Base-by-base conservation (phyloP, 2,113 vertebrate genomes). In the Saccopteryx leptura region DNA sequence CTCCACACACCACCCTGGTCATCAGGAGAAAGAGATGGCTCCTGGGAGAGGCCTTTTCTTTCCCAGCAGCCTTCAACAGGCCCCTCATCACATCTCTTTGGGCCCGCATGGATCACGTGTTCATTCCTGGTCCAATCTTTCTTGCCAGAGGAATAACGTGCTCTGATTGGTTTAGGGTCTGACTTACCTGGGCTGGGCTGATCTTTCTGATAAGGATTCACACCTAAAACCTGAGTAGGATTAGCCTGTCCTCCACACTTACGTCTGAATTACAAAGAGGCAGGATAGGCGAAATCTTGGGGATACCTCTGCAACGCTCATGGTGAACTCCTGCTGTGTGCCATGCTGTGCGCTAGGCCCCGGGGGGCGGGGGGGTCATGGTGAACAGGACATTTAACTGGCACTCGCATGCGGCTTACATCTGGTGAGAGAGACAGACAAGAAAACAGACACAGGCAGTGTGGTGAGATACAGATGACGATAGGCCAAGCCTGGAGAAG, bases 381-480 rank as follows among this genome's bases (percentile, higher is more conserved):
- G 26, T 14, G n/a, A 65, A 23, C 11, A 11, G 88, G 74, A 48
- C 5, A 4, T 26, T 26, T n/a, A 33, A 28, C 33, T 52, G 39
- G 52, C 0, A 11, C 50, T 10, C 28, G 12, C 21, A 15, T 0
- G 66, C n/a, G 7, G 24, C 65, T 74, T 56, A 71, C 10, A 2
- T 31, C 61, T 39, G n/a, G 7, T 28, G 26, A 52, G 52, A 39
- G n/a, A 24, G 39, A 33, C 5, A 17, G 15, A 18, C 8, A 9
- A n/a, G 54, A 9, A 65, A 54, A 56, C 87, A 78, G 72, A n/a
- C 11, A 17, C 4, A 19, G 0, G 23, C 2, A 2, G 18, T 21
- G 26, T 19, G 2, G 46, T 1, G 31, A 5, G 31, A 14, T 2
- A 23, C 6, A 2, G 0, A 2, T 28, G 9, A 1, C 0, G 11